Percentiles rank a stretch among this genome's conserved stretches.
phyloP scores from a whole-genome alignment of 2,888 invertebrate genomes.

The Chironomus riparius region DNA sequence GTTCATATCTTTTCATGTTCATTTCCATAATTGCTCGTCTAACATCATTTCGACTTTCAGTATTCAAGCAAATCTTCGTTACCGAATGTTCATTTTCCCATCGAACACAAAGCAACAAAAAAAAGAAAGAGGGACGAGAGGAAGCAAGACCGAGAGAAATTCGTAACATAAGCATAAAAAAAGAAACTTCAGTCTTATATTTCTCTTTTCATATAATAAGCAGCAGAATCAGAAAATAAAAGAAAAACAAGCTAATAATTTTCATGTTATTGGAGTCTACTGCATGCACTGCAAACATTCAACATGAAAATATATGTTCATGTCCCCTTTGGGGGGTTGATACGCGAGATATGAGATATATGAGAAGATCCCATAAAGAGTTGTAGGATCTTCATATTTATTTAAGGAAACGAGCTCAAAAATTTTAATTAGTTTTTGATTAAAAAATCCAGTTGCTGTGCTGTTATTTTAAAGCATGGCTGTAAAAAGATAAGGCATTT shows the following conservation, averaged over 20 bases:
- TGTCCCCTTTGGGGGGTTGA: background rate
- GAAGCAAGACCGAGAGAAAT: too few species aligned
- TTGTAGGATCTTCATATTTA: background rate
- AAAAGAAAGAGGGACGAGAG: too few species aligned
- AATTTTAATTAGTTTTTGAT: conserved; percentile 21
- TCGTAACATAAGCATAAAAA: too few species aligned
- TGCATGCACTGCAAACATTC: background rate
- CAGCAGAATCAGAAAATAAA: background rate
- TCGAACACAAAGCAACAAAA: background rate
- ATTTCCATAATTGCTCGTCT: background rate
- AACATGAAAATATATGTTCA: background rate
- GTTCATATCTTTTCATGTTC: background rate
- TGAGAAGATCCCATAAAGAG: too few species aligned
- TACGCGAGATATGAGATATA: background rate
- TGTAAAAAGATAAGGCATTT: too few species aligned
- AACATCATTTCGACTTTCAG: background rate
- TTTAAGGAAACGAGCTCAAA: background rate
- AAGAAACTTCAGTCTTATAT: too few species aligned
- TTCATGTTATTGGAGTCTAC: background rate
- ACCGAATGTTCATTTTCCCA: background rate
- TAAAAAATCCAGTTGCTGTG: background rate
- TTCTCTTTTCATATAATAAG: too few species aligned
- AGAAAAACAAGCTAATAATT: conserved; percentile 17
- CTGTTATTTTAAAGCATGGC: background rate
- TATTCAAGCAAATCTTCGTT: background rate